Evolutionary conservation across 2,113 vertebrate genomes (phyloP).

Genomic region (Passer montanus): DNA sequence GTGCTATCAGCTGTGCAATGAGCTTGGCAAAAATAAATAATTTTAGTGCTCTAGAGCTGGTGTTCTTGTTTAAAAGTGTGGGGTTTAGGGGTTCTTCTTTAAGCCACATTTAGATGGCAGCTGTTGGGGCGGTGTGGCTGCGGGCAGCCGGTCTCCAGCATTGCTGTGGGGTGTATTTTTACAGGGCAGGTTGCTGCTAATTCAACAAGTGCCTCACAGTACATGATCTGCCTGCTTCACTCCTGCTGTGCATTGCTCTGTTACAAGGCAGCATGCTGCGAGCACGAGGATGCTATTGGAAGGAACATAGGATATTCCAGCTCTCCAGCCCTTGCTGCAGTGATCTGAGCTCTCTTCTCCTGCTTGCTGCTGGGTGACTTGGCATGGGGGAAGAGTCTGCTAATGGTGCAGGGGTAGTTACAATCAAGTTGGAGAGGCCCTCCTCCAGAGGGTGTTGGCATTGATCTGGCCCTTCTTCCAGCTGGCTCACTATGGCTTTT

Average conservation of each 20-base stretch:
- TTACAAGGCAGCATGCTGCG: background rate
- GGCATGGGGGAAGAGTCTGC: background rate
- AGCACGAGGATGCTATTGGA: background rate
- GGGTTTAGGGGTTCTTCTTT: background rate
- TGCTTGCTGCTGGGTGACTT: background rate
- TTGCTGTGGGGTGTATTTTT: background rate
- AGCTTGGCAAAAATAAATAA: background rate
- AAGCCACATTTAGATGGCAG: background rate
- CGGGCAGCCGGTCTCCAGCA: background rate
- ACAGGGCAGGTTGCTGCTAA: background rate
- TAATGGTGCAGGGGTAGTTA: background rate
- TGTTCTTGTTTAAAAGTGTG: background rate
- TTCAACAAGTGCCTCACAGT: background rate
- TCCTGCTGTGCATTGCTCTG: background rate
- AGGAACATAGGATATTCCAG: background rate
- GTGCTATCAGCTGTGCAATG: background rate
- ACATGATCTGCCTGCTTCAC: accelerated
- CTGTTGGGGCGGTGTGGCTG: background rate
- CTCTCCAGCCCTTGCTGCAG: background rate
- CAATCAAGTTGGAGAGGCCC: background rate
- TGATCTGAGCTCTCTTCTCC: background rate
- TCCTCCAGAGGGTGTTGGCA: background rate
- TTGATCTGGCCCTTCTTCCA: background rate
- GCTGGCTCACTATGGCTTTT: background rate
- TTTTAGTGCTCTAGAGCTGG: background rate